These are phyloP conservation scores for Arctocebus calabarensis DNA, from an alignment of 2,797 vertebrate genomes.

Conservation along the genomic window DNA sequence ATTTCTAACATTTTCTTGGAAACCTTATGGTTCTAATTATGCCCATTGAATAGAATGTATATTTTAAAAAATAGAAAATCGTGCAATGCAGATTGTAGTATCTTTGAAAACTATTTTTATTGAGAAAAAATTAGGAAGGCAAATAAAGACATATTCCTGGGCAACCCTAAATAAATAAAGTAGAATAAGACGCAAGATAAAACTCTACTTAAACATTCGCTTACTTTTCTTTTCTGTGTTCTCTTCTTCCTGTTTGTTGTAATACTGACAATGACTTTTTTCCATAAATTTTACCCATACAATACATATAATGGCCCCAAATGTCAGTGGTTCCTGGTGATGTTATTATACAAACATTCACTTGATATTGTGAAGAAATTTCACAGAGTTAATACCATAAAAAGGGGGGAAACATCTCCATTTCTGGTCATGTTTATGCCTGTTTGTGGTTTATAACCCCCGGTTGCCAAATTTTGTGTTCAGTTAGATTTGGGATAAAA, in stretches of 20 bases:
- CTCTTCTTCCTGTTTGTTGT: background rate
- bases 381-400: background rate
- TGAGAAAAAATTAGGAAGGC: background rate
- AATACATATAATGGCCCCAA: background rate
- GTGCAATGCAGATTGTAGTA: background rate
- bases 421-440: background rate
- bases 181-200: background rate
- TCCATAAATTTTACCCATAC: background rate
- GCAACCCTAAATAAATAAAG: background rate
- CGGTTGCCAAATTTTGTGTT: background rate
- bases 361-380: constrained; percentile 60
- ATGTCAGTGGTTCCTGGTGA: background rate
- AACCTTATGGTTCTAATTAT: constrained; percentile 23
- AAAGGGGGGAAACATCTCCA: background rate
- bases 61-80: constrained; percentile 46
- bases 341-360: background rate
- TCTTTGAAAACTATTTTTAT: background rate
- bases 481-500: constrained; percentile 30
- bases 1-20: constrained; percentile 33
- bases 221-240: background rate
- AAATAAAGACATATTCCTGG: background rate
- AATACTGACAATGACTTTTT: background rate
- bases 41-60: background rate
- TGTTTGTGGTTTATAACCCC: background rate
- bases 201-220: background rate